Conservation (phyloP, 2,113 vertebrate genomes). For the Entomyzon cyanotis region DNA sequence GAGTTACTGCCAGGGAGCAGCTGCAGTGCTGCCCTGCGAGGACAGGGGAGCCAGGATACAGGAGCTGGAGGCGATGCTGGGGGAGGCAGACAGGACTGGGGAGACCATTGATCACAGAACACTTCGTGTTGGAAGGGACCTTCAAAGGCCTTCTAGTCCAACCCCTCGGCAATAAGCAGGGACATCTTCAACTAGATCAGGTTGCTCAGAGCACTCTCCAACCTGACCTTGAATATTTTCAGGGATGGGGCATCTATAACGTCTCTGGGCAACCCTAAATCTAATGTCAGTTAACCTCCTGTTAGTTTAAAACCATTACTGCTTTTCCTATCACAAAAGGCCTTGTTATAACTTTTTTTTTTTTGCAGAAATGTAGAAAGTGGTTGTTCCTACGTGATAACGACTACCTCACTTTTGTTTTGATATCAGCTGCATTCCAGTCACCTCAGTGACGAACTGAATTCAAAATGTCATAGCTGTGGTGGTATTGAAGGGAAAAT, state of each 20-base stretch:
- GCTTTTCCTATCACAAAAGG: rapidly evolving
- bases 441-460: not conserved
- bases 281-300: not conserved
- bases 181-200: not conserved
- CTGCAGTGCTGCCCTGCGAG: rapidly evolving
- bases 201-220: not conserved
- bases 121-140: not conserved
- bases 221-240: not conserved
- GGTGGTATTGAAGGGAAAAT: not conserved
- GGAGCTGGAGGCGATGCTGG: not conserved
- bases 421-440: not conserved
- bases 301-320: not conserved
- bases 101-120: not conserved
- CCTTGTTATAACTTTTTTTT: not conserved
- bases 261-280: not conserved
- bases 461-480: not conserved
- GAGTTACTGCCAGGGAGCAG: not conserved
- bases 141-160: not conserved
- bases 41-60: not conserved
- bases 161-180: not conserved
- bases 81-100: not conserved
- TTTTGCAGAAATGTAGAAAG: not conserved
- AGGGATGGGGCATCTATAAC: not conserved
- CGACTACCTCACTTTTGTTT: not conserved
- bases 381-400: not conserved